Conservation (phyloP, 2,888 invertebrate species). For the Colostygia pectinataria region DNA sequence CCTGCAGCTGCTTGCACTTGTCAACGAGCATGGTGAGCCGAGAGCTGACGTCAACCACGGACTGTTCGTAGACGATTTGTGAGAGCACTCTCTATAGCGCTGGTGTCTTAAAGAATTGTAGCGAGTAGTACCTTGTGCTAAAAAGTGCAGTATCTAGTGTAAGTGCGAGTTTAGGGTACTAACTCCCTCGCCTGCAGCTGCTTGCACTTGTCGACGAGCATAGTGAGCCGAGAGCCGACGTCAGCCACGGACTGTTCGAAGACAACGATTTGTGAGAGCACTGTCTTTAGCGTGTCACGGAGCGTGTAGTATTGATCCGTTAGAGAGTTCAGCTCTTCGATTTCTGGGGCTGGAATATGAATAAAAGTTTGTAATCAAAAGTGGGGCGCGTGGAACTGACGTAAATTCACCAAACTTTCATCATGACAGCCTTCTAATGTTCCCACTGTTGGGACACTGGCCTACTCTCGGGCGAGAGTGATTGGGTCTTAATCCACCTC, state of each 20-base stretch:
- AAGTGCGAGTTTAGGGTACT: conserved; percentile 32
- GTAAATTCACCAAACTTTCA: too few species aligned
- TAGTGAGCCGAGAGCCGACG: conserved; percentile 51
- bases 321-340: conserved; percentile 61
- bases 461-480: too few species aligned
- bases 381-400: too few species aligned
- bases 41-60: conserved; percentile 45
- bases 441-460: neutral
- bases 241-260: conserved; percentile 59
- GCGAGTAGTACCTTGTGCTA: neutral
- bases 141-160: neutral
- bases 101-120: too few species aligned
- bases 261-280: conserved; percentile 40
- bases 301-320: conserved; percentile 58
- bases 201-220: conserved; percentile 59
- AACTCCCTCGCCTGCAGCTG: conserved; percentile 65
- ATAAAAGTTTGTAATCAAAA: neutral
- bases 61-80: too few species aligned
- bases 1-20: conserved; percentile 62
- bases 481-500: too few species aligned
- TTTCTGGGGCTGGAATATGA: conserved; percentile 62
- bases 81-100: too few species aligned
- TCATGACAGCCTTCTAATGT: neutral
- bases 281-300: conserved; percentile 56
- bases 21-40: conserved; percentile 59